These are phyloP conservation scores for Agrypnia vestita DNA, from an alignment of 1,140 invertebrate genomes.

Conservation along the genomic window DNA sequence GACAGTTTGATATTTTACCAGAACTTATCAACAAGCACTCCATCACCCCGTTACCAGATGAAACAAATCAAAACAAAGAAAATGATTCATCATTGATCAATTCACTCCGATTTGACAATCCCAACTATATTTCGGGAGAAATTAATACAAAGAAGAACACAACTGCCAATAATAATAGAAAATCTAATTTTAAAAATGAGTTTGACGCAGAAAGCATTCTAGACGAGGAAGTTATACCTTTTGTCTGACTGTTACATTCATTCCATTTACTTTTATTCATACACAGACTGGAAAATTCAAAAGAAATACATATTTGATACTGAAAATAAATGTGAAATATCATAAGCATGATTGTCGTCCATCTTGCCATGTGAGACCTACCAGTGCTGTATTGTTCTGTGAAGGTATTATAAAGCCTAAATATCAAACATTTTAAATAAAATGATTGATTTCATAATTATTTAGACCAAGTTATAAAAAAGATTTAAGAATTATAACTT, in stretches of 20 bases:
- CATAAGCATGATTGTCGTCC: too few species aligned
- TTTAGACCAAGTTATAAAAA: too few species aligned
- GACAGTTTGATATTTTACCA: slow-evolving; percentile 48
- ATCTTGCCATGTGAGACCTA: too few species aligned
- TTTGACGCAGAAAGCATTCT: slow-evolving; percentile 30
- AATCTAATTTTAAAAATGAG: slow-evolving; percentile 45
- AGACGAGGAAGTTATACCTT: slow-evolving; percentile 52
- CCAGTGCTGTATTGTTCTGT: too few species aligned
- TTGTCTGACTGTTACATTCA: slow-evolving; percentile 29
- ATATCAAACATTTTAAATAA: too few species aligned
- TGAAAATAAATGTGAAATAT: too few species aligned
- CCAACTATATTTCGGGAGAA: slow-evolving; percentile 56
- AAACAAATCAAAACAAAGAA: slow-evolving; percentile 34
- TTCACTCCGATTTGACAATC: slow-evolving; percentile 56
- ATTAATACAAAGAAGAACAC: slow-evolving; percentile 44
- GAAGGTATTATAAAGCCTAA: too few species aligned
- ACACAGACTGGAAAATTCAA: too few species aligned
- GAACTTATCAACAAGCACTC: slow-evolving; percentile 47
- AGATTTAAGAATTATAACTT: too few species aligned
- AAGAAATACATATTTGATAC: too few species aligned
- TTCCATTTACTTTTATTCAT: too few species aligned
- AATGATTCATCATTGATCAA: slow-evolving; percentile 47
- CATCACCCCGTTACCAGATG: slow-evolving; percentile 25
- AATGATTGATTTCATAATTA: too few species aligned
- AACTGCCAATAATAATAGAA: slow-evolving; percentile 17